Base-by-base conservation (phyloP, 2,888 invertebrate species). In the Chrysolina americana region DNA sequence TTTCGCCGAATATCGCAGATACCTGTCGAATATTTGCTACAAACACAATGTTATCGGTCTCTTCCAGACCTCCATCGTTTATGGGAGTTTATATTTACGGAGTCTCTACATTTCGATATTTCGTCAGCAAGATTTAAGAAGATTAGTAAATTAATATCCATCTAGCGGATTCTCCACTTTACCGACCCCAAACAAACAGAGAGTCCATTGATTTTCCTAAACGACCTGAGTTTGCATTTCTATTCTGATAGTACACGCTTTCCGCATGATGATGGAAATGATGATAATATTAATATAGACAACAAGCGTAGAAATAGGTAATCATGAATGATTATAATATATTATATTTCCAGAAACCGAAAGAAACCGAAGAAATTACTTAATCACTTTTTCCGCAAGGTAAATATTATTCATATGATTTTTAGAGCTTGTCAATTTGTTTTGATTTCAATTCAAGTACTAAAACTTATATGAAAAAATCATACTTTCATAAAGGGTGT, bases 91-190 rank as follows among this genome's bases (percentile, higher is more conserved):
- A 76, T 79, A 80, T 80, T 81, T 80, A 81, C 78, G 76, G 68
- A 50, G 66, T 66, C 68, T 71, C 76, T 63, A 77, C 79, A 78
- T 79, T 78, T 79, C 79, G 79, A 79, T 79, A 79, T 81, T 77
- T 78, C 78, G 81, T 80, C 80, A 81, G 81, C 81, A 76, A 80
- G 81, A 81, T 81, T 81, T 81, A 83, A 82, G 81, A 74, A 81
- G 82, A 83, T 83, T 82, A 80, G 76, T 70, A 81, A 82, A 83
- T 83, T 83, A 82, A 81, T 81, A 79, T 77, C 78, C 76, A 73
- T 74, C 75, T 50, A 41, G 41, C 19, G 47, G 41, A 21, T 65
- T 65, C 65, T 59, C 2, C n/a, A n/a, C 28, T 59, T 28, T 36
- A 59, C n/a, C 9, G 28, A 36, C 28, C 59, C 59, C 59, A 36